These are phyloP conservation scores for Drosophila macrothrix DNA, from an alignment of 2,888 invertebrate species.

Conservation along the genomic window DNA sequence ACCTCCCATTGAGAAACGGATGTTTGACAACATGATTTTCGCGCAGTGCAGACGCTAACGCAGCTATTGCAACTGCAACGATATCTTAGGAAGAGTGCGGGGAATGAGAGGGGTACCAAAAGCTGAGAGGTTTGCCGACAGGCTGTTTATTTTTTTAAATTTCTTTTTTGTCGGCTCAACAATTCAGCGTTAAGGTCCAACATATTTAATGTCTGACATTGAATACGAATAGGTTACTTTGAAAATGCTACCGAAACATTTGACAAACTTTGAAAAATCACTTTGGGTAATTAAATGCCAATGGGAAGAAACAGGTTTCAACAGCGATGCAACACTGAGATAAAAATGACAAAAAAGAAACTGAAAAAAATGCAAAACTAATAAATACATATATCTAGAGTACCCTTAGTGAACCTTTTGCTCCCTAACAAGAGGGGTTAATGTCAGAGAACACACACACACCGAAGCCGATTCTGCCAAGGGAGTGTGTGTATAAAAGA, in stretches of 20 bases:
- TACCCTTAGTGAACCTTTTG: slow-evolving; percentile 41
- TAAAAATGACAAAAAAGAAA: slow-evolving; percentile 45
- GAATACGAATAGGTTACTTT: slow-evolving; percentile 12
- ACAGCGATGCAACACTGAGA: slow-evolving; percentile 56
- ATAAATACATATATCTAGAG: slow-evolving; percentile 46
- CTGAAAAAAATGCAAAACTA: slow-evolving; percentile 58
- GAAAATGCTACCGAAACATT: slow-evolving; percentile 25
- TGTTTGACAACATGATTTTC: slow-evolving; percentile 34
- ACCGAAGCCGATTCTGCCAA: slow-evolving; percentile 3
- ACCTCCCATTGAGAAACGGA: background rate
- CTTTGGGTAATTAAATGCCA: slow-evolving; percentile 43
- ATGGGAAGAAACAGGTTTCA: slow-evolving; percentile 55
- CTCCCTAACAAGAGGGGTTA: slow-evolving; percentile 37
- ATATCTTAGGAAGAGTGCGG: background rate
- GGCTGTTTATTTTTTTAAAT: slow-evolving; percentile 9
- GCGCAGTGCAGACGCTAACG: slow-evolving; percentile 46
- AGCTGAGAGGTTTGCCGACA: slow-evolving; percentile 7
- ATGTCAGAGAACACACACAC: slow-evolving; percentile 32
- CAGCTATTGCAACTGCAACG: slow-evolving; percentile 29
- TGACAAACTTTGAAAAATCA: slow-evolving; percentile 59
- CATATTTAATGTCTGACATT: slow-evolving; percentile 34
- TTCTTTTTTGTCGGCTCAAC: slow-evolving; percentile 53
- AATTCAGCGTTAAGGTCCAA: slow-evolving; percentile 40
- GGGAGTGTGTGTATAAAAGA: slow-evolving; percentile 10
- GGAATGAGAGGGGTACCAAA: background rate